phyloP scores from a whole-genome alignment of 2,888 invertebrate genomes.

The Stenchaetothrips biformis region DNA sequence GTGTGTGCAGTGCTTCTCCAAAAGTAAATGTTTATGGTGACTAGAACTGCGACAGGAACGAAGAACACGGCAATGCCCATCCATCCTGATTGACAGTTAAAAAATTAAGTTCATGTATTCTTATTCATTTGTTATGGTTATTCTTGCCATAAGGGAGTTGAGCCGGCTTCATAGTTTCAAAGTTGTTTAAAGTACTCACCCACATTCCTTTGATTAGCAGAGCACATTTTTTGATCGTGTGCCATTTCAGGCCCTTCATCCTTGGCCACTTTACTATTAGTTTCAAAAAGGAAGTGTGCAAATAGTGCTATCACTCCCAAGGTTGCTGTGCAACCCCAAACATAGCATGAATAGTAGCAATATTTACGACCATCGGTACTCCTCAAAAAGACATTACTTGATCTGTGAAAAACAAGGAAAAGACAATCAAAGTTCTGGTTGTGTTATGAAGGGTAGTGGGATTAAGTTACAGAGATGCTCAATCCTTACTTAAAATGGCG shows the following conservation, averaged over 20 bases:
- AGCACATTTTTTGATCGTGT: slow-evolving; percentile 35
- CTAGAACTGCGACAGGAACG: slow-evolving; percentile 70
- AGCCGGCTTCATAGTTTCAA: background rate
- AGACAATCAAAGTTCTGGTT: background rate
- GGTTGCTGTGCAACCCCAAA: slow-evolving; percentile 67
- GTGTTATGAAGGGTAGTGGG: slow-evolving; percentile 31
- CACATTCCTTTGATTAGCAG: slow-evolving; percentile 67
- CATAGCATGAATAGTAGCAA: slow-evolving; percentile 78
- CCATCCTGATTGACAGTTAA: slow-evolving; percentile 54
- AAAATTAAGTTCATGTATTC: background rate
- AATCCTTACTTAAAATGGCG: slow-evolving; percentile 68
- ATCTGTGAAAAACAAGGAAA: slow-evolving; percentile 50
- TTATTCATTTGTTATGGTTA: slow-evolving; percentile 18
- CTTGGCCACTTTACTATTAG: slow-evolving; percentile 52
- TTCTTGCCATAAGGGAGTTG: background rate
- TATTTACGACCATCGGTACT: slow-evolving; percentile 82
- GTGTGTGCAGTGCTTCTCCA: slow-evolving; percentile 63
- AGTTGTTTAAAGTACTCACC: slow-evolving; percentile 48
- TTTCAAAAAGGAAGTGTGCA: slow-evolving; percentile 74
- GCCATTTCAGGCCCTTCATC: slow-evolving; percentile 34
- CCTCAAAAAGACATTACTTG: slow-evolving; percentile 75
- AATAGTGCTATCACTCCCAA: slow-evolving; percentile 72
- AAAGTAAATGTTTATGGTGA: slow-evolving; percentile 73
- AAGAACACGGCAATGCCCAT: slow-evolving; percentile 78
- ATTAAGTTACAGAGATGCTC: slow-evolving; percentile 1